A percentile compares a stretch with the other conserved stretches of the same genome.
phyloP scores from a whole-genome alignment of 2,113 vertebrate genomes.

The Marcusenius ussheri region DNA sequence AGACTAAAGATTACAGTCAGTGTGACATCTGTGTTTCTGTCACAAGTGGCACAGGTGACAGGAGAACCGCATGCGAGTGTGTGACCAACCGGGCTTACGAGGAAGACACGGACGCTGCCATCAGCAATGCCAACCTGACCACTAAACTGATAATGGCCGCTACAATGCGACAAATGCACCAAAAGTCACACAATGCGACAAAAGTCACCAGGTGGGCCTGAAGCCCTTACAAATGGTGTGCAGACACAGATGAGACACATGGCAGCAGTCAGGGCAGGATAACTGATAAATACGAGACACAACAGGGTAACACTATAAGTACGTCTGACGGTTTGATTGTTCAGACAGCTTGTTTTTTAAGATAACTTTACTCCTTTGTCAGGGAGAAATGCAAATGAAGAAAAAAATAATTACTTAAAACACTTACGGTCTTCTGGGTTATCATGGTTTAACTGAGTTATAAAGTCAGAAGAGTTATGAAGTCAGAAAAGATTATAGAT shows the following conservation, averaged over 20 bases:
- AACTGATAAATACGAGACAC: not conserved
- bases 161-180: not conserved
- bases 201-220: not conserved
- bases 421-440: not conserved
- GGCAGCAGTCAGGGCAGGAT: not conserved
- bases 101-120: not conserved
- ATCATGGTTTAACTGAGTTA: not conserved
- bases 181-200: too few species aligned
- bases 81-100: not conserved
- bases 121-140: not conserved
- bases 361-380: not conserved
- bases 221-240: not conserved
- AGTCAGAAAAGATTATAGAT: not conserved
- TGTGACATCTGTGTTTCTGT: not conserved
- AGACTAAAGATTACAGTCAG: not conserved
- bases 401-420: not conserved
- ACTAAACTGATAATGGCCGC: not conserved
- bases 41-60: not conserved
- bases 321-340: not conserved
- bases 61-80: not conserved
- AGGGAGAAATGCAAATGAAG: not conserved
- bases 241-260: not conserved
- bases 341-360: not conserved
- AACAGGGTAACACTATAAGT: not conserved
- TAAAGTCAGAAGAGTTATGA: too few species aligned